A percentile compares a stretch with the other conserved stretches of the same genome.
These are phyloP conservation scores for Lucinisca nassula DNA, from an alignment of 2,888 invertebrate genomes.

Conservation along the genomic window DNA sequence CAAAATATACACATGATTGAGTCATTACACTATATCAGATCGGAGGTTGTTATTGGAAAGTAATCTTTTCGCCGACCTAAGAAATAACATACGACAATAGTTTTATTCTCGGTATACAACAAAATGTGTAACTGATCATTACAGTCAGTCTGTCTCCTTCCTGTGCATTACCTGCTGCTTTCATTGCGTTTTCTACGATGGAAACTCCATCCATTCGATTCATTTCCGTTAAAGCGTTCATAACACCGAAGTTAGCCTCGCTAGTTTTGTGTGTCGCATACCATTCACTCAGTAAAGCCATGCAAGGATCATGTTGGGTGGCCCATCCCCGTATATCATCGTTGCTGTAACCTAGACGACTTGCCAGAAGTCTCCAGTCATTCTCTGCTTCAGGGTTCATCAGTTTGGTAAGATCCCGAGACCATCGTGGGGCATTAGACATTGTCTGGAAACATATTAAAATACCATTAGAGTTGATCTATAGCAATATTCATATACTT, in stretches of 20 bases:
- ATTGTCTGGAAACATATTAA: conserved; percentile 76
- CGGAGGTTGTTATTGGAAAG: too few relatives aligned
- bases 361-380: conserved; percentile 86
- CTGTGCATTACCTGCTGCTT: conserved; percentile 82
- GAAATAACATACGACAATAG: too few relatives aligned
- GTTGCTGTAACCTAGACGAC: conserved; percentile 84
- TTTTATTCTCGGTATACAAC: too few relatives aligned
- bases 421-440: conserved; percentile 86
- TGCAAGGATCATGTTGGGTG: conserved; percentile 85
- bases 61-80: too few relatives aligned
- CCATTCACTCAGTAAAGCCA: conserved; percentile 87
- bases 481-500: too few relatives aligned
- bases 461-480: too few relatives aligned
- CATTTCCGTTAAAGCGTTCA: conserved; percentile 84
- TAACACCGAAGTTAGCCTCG: conserved; percentile 82
- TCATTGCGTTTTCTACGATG: conserved; percentile 85
- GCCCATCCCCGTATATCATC: conserved; percentile 86
- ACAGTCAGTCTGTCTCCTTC: too few relatives aligned
- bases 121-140: too few relatives aligned
- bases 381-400: conserved; percentile 81
- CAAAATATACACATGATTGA: too few relatives aligned
- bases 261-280: conserved; percentile 86
- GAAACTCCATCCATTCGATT: conserved; percentile 82
- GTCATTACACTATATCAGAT: too few relatives aligned
- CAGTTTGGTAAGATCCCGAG: conserved; percentile 83